Evolutionary conservation across 2,888 invertebrate genomes (phyloP).

Genomic region (Salpingus planirostris): DNA sequence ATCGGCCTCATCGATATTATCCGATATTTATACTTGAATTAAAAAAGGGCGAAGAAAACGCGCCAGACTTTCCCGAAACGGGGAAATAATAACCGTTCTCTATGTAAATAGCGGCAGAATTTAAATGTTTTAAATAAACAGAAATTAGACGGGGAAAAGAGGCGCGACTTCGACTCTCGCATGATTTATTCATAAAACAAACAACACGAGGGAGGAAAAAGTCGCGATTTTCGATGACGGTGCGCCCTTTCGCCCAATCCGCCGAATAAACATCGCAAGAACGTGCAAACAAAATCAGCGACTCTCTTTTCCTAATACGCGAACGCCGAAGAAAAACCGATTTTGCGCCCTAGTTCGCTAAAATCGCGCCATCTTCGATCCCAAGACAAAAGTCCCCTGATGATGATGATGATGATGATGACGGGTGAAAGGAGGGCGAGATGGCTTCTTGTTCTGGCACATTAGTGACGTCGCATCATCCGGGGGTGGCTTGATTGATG

Average conservation of each 20-base stretch:
- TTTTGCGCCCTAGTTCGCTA: too few relatives aligned
- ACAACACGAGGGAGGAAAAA: conserved; percentile 13
- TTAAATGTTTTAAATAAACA: conserved; percentile 15
- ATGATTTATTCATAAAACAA: conserved; percentile 19
- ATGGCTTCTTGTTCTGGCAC: too few relatives aligned
- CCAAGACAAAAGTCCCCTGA: too few relatives aligned
- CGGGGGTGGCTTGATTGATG: too few relatives aligned
- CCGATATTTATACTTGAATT: not conserved
- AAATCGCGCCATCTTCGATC: too few relatives aligned
- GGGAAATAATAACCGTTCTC: conserved; percentile 10
- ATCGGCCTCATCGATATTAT: too few relatives aligned
- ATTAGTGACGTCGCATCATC: too few relatives aligned
- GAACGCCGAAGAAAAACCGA: too few relatives aligned
- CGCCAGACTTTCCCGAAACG: conserved; percentile 3
- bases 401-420: too few relatives aligned
- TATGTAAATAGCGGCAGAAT: conserved; percentile 11
- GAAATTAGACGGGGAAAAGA: conserved; percentile 12
- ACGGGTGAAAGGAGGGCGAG: too few relatives aligned
- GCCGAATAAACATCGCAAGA: conserved; percentile 16
- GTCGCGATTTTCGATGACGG: too few relatives aligned
- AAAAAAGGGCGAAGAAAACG: not conserved
- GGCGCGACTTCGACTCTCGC: conserved; percentile 12
- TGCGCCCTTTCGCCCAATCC: conserved; percentile 17
- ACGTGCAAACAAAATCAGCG: conserved; percentile 18
- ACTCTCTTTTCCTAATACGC: too few relatives aligned